phyloP scores from a whole-genome alignment of 2,888 invertebrate species.

The Cyaniris semiargus region DNA sequence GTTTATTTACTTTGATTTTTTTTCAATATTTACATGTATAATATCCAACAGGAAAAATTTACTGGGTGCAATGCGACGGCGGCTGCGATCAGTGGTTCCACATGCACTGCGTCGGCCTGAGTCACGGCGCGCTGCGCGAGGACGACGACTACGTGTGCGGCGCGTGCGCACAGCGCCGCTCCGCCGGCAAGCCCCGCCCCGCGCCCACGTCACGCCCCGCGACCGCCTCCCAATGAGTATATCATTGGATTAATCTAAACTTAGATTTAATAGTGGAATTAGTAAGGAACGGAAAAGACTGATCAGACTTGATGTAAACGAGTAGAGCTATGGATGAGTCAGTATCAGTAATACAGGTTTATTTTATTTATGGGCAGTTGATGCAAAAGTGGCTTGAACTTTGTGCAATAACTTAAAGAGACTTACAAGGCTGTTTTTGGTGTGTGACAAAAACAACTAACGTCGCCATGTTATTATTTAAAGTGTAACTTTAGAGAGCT shows the following conservation, averaged over 20 bases:
- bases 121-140: constrained; percentile 89
- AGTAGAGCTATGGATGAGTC: constrained; percentile 29
- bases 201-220: constrained; percentile 13
- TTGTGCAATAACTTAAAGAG: not conserved
- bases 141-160: constrained; percentile 93
- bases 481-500: not conserved
- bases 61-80: constrained; percentile 99
- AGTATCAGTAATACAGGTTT: constrained; percentile 2
- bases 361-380: not conserved
- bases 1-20: too few relatives aligned
- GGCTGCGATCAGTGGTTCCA: constrained; percentile 99
- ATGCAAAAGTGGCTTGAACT: constrained; percentile 7
- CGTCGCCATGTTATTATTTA: too few relatives aligned
- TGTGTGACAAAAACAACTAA: not conserved
- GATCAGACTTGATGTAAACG: constrained; percentile 27
- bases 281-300: constrained; percentile 28
- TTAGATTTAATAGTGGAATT: constrained; percentile 22
- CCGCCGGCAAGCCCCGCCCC: not conserved
- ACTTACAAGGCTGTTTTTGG: not conserved
- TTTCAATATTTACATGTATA: too few relatives aligned
- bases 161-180: constrained; percentile 51
- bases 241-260: constrained; percentile 17
- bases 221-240: constrained; percentile 18
- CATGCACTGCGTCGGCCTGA: constrained; percentile 95
- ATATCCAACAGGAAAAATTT: constrained; percentile 88